Conservation (phyloP, 2,797 vertebrate species). For the Malacoraja senta region DNA sequence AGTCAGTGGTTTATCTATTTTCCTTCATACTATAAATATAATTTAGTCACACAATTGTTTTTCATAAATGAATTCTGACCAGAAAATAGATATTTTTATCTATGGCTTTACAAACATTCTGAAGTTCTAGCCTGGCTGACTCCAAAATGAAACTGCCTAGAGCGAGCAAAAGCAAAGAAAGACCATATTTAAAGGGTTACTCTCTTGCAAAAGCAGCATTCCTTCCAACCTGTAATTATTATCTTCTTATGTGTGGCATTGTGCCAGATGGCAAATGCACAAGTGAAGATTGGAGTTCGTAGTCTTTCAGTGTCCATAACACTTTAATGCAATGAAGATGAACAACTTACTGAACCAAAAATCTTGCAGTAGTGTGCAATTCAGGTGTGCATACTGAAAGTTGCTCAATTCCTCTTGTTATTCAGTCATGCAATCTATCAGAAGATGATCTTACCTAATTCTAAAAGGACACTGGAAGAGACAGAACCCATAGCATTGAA, state of each 20-base stretch:
- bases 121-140: constrained; percentile 11
- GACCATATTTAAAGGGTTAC: constrained; percentile 28
- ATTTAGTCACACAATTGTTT: not conserved
- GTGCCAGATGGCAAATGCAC: constrained; percentile 8
- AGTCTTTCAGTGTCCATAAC: not conserved
- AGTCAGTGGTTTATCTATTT: not conserved
- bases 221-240: constrained; percentile 35
- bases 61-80: not conserved
- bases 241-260: constrained; percentile 34
- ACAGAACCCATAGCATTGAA: not conserved
- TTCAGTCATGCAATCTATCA: not conserved
- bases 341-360: not conserved
- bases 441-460: not conserved
- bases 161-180: not conserved
- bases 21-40: not conserved
- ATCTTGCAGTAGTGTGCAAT: not conserved
- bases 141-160: constrained; percentile 18
- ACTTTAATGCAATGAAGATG: constrained; percentile 6
- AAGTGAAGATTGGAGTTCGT: constrained; percentile 11
- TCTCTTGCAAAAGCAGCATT: constrained; percentile 32
- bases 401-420: not conserved
- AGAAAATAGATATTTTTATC: not conserved
- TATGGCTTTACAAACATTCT: constrained; percentile 1
- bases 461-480: not conserved
- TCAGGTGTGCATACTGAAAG: not conserved